Evolutionary conservation across 2,888 invertebrate species (phyloP).

Genomic region (Lepidocyrtoides sp.): DNA sequence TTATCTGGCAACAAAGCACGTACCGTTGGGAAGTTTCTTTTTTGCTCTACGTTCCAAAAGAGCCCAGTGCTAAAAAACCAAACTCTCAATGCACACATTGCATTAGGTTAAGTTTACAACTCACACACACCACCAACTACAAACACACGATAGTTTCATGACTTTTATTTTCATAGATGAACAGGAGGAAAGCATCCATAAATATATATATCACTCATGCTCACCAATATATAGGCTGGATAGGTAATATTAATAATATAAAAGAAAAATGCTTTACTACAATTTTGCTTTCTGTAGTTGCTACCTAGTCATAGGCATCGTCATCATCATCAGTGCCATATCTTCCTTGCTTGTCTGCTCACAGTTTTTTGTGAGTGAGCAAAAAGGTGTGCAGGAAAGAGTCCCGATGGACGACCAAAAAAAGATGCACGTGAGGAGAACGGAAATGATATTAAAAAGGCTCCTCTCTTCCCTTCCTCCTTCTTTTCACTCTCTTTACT

Average conservation of each 20-base stretch:
- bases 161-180: slow-evolving; percentile 38
- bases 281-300: background rate
- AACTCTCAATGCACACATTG: slow-evolving; percentile 42
- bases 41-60: background rate
- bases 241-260: slow-evolving; percentile 11
- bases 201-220: slow-evolving; percentile 12
- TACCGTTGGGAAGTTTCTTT: slow-evolving; percentile 45
- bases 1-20: slow-evolving; percentile 74
- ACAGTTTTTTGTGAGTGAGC: background rate
- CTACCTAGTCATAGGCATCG: slow-evolving; percentile 25
- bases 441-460: slow-evolving; percentile 82
- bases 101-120: slow-evolving; percentile 39
- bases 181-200: slow-evolving; percentile 39
- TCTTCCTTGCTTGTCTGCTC: background rate
- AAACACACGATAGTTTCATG: slow-evolving; percentile 11
- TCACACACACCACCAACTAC: background rate
- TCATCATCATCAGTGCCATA: slow-evolving; percentile 15
- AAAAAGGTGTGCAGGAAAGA: slow-evolving; percentile 70
- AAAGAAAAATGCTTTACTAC: slow-evolving; percentile 21
- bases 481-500: slow-evolving; percentile 14
- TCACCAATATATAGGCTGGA: background rate
- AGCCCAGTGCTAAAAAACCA: slow-evolving; percentile 12
- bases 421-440: slow-evolving; percentile 81
- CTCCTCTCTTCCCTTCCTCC: background rate
- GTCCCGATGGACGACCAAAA: slow-evolving; percentile 68